These are phyloP conservation scores for Oxytorus armatus DNA, from an alignment of 2,888 invertebrate species.

Conservation along the genomic window DNA sequence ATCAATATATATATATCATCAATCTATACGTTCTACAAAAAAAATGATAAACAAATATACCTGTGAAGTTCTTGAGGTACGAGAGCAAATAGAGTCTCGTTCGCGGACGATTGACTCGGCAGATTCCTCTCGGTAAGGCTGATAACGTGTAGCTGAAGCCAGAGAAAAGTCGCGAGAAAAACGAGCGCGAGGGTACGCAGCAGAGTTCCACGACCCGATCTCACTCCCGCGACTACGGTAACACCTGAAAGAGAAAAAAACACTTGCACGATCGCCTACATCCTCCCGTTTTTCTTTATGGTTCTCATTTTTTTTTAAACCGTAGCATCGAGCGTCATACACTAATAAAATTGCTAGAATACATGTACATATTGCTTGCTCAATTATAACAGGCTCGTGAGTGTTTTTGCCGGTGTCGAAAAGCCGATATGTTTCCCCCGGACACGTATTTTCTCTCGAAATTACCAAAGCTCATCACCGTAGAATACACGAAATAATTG, in stretches of 20 bases:
- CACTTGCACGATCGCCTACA: constrained; percentile 17
- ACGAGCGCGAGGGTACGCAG: constrained; percentile 85
- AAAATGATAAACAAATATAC: constrained; percentile 83
- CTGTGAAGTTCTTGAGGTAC: constrained; percentile 93
- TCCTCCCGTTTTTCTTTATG: not conserved
- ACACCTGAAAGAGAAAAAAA: constrained; percentile 70
- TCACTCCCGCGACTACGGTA: constrained; percentile 76
- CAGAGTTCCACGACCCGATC: constrained; percentile 80
- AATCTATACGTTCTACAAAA: not conserved
- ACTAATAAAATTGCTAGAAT: too few species aligned
- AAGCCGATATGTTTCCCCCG: constrained; percentile 29
- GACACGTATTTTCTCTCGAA: constrained; percentile 38
- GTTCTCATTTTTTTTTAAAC: constrained; percentile 2
- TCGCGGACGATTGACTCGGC: constrained; percentile 85
- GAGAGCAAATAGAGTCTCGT: constrained; percentile 92
- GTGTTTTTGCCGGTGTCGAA: constrained; percentile 14
- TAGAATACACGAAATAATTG: constrained; percentile 46
- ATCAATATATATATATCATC: not conserved
- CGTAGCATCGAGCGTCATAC: too few species aligned
- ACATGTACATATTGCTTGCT: constrained; percentile 24
- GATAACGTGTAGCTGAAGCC: constrained; percentile 88
- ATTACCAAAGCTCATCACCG: constrained; percentile 43
- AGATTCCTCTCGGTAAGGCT: constrained; percentile 84
- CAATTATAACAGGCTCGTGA: constrained; percentile 49
- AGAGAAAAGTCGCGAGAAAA: constrained; percentile 87